Percentiles rank a stretch among this genome's conserved stretches.
These are phyloP conservation scores for Rhinichthys klamathensis DNA, from an alignment of 2,113 vertebrate genomes.

Conservation along the genomic window DNA sequence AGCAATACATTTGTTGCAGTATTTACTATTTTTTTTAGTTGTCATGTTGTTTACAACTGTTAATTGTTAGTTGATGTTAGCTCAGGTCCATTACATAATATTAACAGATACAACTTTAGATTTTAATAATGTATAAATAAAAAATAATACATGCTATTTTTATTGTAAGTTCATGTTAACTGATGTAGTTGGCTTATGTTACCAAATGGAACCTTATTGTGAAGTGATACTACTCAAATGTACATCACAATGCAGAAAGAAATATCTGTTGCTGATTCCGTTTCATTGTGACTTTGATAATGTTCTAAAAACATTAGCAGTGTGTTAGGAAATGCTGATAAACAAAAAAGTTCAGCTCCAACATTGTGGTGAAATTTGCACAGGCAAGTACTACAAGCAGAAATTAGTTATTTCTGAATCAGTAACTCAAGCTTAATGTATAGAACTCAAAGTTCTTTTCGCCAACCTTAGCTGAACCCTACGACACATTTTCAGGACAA, in stretches of 20 bases:
- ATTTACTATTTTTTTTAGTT: no score
- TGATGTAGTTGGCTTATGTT: no score
- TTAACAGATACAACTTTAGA: no score
- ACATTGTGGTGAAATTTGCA: background rate
- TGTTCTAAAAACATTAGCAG: background rate
- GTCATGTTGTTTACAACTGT: no score
- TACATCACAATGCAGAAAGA: background rate
- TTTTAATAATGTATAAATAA: no score
- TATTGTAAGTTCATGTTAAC: no score
- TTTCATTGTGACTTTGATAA: background rate
- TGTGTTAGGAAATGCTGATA: background rate
- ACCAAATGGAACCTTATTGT: no score
- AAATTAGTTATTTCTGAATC: background rate
- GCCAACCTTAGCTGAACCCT: slow-evolving; percentile 65
- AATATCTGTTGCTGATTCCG: background rate
- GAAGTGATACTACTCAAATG: no score
- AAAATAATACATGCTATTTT: no score
- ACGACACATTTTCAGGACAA: slow-evolving; percentile 69
- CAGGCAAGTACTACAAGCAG: background rate
- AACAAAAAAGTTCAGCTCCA: background rate
- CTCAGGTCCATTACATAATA: no score
- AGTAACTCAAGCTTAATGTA: background rate
- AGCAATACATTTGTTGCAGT: no score
- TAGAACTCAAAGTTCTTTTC: slow-evolving; percentile 28
- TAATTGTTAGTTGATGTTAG: no score